Conservation (phyloP, 2,797 vertebrate genomes). For the Lophius americanus region DNA sequence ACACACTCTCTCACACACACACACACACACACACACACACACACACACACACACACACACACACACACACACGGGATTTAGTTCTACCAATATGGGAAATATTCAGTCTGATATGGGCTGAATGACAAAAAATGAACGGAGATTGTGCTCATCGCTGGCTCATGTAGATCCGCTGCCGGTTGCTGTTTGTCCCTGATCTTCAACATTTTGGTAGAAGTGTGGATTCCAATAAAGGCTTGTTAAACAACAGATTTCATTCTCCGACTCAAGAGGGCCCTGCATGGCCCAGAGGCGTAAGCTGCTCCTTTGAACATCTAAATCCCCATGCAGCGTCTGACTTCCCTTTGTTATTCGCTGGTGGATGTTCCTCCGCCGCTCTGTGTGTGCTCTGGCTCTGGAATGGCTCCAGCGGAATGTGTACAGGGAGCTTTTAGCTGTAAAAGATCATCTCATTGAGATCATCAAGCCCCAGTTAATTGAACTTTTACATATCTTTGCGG, state of each 20-base stretch:
- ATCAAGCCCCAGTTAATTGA: slow-evolving; percentile 63
- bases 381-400: slow-evolving; percentile 47
- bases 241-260: slow-evolving; percentile 76
- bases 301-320: slow-evolving; percentile 79
- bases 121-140: neutral
- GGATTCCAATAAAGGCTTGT: slow-evolving; percentile 79
- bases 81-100: slow-evolving; percentile 56
- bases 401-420: slow-evolving; percentile 43
- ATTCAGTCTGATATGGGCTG: slow-evolving; percentile 34
- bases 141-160: slow-evolving; percentile 57
- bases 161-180: slow-evolving; percentile 52
- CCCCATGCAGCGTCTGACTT: slow-evolving; percentile 70
- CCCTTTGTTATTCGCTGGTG: slow-evolving; percentile 76
- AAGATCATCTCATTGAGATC: slow-evolving; percentile 66
- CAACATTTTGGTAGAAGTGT: slow-evolving; percentile 70
- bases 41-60: slow-evolving; percentile 20
- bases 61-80: slow-evolving; percentile 30
- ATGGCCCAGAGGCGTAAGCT: slow-evolving; percentile 74
- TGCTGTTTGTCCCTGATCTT: slow-evolving; percentile 77
- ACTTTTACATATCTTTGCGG: slow-evolving; percentile 60
- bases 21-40: slow-evolving; percentile 19
- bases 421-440: slow-evolving; percentile 64
- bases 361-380: slow-evolving; percentile 48
- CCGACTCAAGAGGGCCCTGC: slow-evolving; percentile 64
- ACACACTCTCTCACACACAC: slow-evolving; percentile 19